Evolutionary conservation across 2,797 vertebrate genomes (phyloP), one percentile per base, ranked within the genome.

Genomic region (Alca torda): DNA sequence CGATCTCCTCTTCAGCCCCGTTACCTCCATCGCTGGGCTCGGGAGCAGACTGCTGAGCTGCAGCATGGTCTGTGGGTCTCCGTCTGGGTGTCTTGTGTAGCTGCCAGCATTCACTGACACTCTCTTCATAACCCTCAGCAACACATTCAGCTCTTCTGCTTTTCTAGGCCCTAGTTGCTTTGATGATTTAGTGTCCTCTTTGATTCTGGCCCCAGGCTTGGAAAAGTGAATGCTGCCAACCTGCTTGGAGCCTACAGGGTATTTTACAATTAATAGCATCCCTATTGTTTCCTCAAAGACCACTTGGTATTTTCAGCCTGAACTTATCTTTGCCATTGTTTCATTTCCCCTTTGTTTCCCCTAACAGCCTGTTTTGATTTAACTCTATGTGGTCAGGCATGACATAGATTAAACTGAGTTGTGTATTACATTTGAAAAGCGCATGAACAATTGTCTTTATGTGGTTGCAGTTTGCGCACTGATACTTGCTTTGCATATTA

Each of bases 321-420:
- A 96, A 84, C 35, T 76, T 93, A 93, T 94, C 93, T 91, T 96
- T 93, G 65, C 61, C 61, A 86, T 95, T 96, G 95, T 94, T 96
- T 92, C 41, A 81, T 91, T 95, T 95, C 94, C 90, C 93, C 43
- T 94, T 93, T 95, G 50, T 91, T 96, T 90, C 61, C 50, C 50
- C 69, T 84, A 61, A 84, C 83, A 94, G 87, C 28, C 43, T 90
- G 91, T 90, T 95, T 92, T 94, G 72, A 75, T 95, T 94, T 92
- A 91, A 95, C 89, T 95, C 89, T 95, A 59, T 88, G 76, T 90
- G 43, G 73, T 80, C 89, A 88, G 39, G 75, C 84, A 63, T 57
- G 65, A 78, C 79, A 80, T 23, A 87, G 81, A 87, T 85, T 92
- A 80, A 90, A 93, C 19, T 10, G 73, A 94, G 46, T 68, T 75